A percentile compares a stretch with the other conserved stretches of the same genome.
phyloP scores from a whole-genome alignment of 2,797 vertebrate species.

The Gambelia wislizenii region DNA sequence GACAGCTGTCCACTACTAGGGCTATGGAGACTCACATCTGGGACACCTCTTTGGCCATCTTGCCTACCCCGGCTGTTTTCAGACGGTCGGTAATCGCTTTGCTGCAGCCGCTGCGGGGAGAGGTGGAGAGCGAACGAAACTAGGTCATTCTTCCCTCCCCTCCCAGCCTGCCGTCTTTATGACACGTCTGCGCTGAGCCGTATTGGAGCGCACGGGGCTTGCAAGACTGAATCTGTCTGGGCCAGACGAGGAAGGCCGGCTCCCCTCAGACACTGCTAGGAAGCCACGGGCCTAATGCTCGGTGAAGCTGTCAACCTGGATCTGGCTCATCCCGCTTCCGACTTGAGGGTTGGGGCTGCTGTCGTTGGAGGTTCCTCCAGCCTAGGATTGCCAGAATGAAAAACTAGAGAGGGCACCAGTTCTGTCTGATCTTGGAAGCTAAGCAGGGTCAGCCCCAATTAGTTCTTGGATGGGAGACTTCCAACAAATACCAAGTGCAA shows the following conservation, averaged over 20 bases:
- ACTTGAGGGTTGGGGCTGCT: not conserved
- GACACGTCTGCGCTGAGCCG: not conserved
- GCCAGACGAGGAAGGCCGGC: not conserved
- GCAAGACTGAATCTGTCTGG: not conserved
- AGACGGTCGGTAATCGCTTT: not conserved
- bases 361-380: not conserved
- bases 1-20: too few relatives aligned
- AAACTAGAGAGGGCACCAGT: too few relatives aligned
- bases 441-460: too few relatives aligned
- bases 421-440: too few relatives aligned
- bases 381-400: too few relatives aligned
- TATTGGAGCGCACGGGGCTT: not conserved
- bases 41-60: not conserved
- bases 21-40: not conserved
- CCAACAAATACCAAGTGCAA: too few relatives aligned
- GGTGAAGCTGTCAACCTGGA: not conserved
- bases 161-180: not conserved
- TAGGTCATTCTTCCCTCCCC: not conserved
- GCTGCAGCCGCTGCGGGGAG: not conserved
- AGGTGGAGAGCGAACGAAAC: not conserved
- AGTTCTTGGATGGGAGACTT: too few relatives aligned
- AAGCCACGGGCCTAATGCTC: not conserved
- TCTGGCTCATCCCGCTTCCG: not conserved
- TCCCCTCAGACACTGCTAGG: not conserved
- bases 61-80: not conserved